Evolutionary conservation across 2,888 invertebrate species (phyloP), one percentile per base, ranked within the genome.

Genomic region (Ametastegia equiseti): DNA sequence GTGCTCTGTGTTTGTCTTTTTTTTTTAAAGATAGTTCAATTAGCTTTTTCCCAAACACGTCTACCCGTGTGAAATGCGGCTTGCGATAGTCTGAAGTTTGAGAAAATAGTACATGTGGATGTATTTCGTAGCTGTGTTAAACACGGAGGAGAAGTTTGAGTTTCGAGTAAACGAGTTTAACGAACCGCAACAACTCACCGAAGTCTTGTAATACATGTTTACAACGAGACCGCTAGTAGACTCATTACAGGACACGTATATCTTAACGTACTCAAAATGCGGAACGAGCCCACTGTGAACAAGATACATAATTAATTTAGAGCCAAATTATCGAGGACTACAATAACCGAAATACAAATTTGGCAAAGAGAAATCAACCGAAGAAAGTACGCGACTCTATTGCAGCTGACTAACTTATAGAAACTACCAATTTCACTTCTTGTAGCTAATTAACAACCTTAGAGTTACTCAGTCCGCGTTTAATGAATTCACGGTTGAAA

Each of bases 351-450:
- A 27, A 54, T n/a, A 78, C 42, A 27, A 57, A 63, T 42, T 78
- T 78, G 60, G 60, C 60, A 45, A 78, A 78, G 78, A 42, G 78
- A 78, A 78, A 78, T 78, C 47, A 50, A 42, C n/a, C 23, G 60
- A 63, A 78, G 78, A 78, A 78, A 78, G 78, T 78, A 54, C 75
- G 78, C 7, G 39, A 4, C 27, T 9, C 23, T 15, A 78, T 39
- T 30, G 7, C 19, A 15, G n/a, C 11, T 60, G 60, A 78, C 57
- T 60, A 60, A 78, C 9, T 27, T 27, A 63, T 42, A 60, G 27
- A 23, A 45, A 13, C 30, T 23, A 15, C 6, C 45, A 30, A 71
- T 71, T 71, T 71, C 71, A 71, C 71, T 71, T 71, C 71, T 23
- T 71, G 15, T 4, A 30, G 13, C 27, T 7, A 13, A 7, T 36